Evolutionary conservation across 2,888 invertebrate species (phyloP).

Genomic region (Tortricodes alternella): DNA sequence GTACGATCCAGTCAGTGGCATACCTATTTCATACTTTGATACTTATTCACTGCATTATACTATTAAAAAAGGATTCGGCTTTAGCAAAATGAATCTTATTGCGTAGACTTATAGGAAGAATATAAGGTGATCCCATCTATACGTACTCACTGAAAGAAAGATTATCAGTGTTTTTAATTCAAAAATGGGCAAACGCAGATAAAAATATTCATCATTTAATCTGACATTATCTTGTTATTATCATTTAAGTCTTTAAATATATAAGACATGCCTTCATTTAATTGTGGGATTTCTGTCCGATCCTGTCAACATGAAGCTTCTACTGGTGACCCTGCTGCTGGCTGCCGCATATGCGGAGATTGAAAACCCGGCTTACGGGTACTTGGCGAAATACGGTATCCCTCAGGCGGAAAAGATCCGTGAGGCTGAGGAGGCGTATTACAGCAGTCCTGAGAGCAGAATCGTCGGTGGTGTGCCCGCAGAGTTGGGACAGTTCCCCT

Average conservation of each 20-base stretch:
- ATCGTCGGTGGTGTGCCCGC: conserved; percentile 52
- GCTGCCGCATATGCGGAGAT: conserved; percentile 40
- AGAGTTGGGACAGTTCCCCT: conserved; percentile 47
- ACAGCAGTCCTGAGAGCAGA: conserved; percentile 33
- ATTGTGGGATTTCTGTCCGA: not conserved
- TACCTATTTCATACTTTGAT: no score
- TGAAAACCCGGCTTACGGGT: conserved; percentile 45
- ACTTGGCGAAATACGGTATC: conserved; percentile 50
- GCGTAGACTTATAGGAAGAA: no score
- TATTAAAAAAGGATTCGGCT: no score
- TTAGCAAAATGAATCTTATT: no score
- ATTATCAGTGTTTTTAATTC: not conserved
- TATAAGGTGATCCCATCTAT: no score
- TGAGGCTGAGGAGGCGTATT: conserved; percentile 44
- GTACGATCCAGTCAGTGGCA: no score
- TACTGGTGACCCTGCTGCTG: conserved; percentile 37
- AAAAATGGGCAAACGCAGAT: not conserved
- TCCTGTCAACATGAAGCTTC: conserved; percentile 33
- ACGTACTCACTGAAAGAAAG: no score
- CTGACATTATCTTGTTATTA: conserved; percentile 18
- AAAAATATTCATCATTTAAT: conserved; percentile 25
- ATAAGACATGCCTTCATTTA: not conserved
- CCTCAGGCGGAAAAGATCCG: conserved; percentile 49
- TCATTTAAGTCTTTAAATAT: conserved; percentile 2
- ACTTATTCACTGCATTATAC: no score